These are phyloP conservation scores for Limnodromus scolopaceus DNA, from an alignment of 2,797 vertebrate genomes.

Conservation along the genomic window DNA sequence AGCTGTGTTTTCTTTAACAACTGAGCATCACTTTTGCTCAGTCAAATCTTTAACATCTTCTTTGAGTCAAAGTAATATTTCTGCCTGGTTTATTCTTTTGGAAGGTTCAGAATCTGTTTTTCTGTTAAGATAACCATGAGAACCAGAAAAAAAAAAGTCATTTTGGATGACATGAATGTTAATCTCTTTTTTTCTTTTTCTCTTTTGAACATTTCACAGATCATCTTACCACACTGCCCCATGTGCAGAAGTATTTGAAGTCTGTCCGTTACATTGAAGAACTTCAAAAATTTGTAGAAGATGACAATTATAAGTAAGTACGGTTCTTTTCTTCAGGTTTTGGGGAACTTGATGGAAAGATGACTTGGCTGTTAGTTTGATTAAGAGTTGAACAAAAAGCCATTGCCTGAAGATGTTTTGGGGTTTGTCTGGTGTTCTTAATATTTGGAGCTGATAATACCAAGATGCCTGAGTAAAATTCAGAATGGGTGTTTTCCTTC, in stretches of 20 bases:
- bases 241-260: slow-evolving; percentile 94
- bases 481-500: neutral
- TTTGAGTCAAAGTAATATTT: neutral
- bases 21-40: neutral
- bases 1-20: neutral
- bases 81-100: neutral
- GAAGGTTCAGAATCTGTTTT: neutral
- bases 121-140: neutral
- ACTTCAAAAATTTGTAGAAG: slow-evolving; percentile 96
- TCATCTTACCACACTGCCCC: slow-evolving; percentile 88
- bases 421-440: neutral
- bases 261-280: slow-evolving; percentile 96
- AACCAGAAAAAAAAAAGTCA: neutral
- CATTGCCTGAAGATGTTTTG: neutral
- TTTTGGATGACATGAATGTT: neutral
- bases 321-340: neutral
- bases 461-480: neutral
- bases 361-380: neutral
- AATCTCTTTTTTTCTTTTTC: neutral
- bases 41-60: neutral
- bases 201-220: slow-evolving; percentile 73
- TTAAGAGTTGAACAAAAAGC: neutral
- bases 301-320: slow-evolving; percentile 96
- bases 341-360: neutral
- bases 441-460: neutral